Percentiles rank a stretch among this genome's conserved stretches.
Conservation (phyloP, 2,888 invertebrate species). For the Dasypolia templi region DNA sequence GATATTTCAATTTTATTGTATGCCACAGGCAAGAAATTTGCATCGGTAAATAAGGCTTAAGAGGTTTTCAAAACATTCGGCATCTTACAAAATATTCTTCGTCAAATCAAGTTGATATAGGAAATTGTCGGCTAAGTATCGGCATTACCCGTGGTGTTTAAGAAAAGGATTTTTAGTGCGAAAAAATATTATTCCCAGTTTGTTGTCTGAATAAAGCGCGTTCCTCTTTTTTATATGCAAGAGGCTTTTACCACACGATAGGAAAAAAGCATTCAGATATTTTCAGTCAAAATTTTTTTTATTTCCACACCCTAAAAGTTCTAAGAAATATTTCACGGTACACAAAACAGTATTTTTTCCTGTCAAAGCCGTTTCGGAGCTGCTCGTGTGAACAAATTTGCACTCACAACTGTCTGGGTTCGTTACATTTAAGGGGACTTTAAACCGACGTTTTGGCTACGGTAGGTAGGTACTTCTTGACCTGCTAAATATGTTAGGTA, state of each 20-base stretch:
- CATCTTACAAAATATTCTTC: too few relatives aligned
- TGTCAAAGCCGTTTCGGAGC: not conserved
- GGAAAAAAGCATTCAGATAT: not conserved
- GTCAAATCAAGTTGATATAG: too few relatives aligned
- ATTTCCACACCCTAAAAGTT: not conserved
- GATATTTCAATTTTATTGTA: too few relatives aligned
- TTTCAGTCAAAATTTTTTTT: not conserved
- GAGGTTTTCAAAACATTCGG: not conserved
- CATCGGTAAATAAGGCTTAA: not conserved
- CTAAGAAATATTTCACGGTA: constrained; percentile 1
- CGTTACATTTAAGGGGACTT: not conserved
- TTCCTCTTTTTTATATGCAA: not conserved
- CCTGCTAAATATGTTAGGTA: not conserved
- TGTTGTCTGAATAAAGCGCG: not conserved
- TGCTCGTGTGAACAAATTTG: constrained; percentile 12
- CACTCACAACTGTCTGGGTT: constrained; percentile 4
- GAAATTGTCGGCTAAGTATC: too few relatives aligned
- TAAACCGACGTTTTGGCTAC: not conserved
- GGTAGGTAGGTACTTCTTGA: not conserved
- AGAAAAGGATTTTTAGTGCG: too few relatives aligned
- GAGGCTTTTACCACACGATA: not conserved
- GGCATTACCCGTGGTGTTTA: too few relatives aligned
- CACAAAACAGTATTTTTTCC: not conserved
- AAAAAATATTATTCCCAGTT: too few relatives aligned
- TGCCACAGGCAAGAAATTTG: too few relatives aligned